phyloP scores from a whole-genome alignment of 2,113 vertebrate species.

The Ondatra zibethicus region DNA sequence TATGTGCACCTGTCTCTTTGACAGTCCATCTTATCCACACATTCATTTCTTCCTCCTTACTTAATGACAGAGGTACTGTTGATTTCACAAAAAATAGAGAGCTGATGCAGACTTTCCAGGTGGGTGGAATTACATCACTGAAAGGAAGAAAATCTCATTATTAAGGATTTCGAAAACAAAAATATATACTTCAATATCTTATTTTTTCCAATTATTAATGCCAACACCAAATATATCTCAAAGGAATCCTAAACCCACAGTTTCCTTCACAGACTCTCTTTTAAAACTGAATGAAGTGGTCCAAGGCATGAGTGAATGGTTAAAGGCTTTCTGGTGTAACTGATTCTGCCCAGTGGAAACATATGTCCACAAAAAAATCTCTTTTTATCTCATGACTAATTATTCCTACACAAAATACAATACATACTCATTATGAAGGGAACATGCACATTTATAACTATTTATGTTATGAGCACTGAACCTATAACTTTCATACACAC shows the following conservation, averaged over 20 bases:
- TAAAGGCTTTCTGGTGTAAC: neutral
- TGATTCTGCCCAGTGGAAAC: neutral
- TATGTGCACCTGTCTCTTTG: neutral
- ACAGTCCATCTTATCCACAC: rapidly evolving
- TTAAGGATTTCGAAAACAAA: neutral
- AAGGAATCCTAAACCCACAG: neutral
- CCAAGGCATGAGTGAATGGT: neutral
- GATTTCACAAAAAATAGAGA: neutral
- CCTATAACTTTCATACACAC: neutral
- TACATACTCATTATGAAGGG: neutral
- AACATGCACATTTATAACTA: neutral
- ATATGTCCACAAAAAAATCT: neutral
- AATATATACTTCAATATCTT: neutral
- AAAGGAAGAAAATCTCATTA: neutral
- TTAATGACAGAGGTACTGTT: neutral
- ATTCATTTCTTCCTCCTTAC: neutral
- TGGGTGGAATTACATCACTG: neutral
- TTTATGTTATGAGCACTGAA: neutral
- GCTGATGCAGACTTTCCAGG: neutral
- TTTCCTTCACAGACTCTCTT: neutral
- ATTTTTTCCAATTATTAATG: neutral
- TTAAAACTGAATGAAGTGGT: neutral
- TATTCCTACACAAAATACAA: neutral
- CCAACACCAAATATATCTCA: neutral
- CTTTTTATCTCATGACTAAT: neutral